Evolutionary conservation across 2,113 vertebrate genomes (phyloP), one percentile per base, ranked within the genome.

Genomic region (Xiphophorus hellerii): DNA sequence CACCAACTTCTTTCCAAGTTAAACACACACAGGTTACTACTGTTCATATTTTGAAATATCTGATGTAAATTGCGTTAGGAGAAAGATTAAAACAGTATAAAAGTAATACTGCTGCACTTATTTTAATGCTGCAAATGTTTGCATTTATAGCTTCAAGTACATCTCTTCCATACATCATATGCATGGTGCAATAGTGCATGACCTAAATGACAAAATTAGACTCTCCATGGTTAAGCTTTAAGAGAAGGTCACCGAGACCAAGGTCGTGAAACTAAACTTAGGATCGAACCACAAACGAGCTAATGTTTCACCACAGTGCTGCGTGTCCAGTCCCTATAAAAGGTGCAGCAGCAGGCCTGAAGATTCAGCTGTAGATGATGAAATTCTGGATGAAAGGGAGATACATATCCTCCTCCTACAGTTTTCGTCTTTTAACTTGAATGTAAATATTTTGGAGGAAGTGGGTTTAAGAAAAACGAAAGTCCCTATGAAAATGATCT

Each of bases 231-330:
- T 86, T 88, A 83, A 84, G 77, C 61, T 66, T 83, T 54, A 65
- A 69, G 69, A 76, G 6, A 39, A 17, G 90, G 88, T 93, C 86
- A 88, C 14, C 29, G 78, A 77, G 84, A 74, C 76, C 12, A 82
- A 85, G 74, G 77, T 15, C 83, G 83, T 37, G 48, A 28, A 75
- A 25, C 39, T 66, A 73, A 73, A 78, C 69, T 82, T 76, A 48
- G 35, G 78, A 91, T 91, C 73, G 80, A 82, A 33, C 77, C 74
- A 76, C 68, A 42, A 70, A 69, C 67, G 70, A 80, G 90, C 83
- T 92, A 92, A 92, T 91, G 71, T 89, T 93, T 91, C 29, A 92
- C 90, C 39, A 84, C 5, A 13, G 25, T 80, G 66, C 75, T 77
- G 77, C 86, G 83, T 75, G 65, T 66, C 81, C 80, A 78, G 61